These are phyloP conservation scores for Calliphora vomitoria DNA, from an alignment of 2,888 invertebrate genomes.

Conservation along the genomic window DNA sequence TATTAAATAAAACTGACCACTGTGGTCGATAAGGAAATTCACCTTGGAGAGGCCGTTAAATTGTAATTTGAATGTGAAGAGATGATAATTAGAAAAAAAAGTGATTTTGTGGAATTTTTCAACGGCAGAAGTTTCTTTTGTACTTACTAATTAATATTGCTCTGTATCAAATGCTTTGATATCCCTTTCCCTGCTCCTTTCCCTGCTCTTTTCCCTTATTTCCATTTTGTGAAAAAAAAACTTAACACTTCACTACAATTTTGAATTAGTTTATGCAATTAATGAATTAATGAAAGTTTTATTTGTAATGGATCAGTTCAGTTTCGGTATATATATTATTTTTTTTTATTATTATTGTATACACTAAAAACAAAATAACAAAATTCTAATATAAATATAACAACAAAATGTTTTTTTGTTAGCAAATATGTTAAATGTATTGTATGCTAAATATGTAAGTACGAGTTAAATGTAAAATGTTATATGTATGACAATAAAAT, in stretches of 20 bases:
- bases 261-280: neutral
- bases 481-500: constrained; percentile 22
- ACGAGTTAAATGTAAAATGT: constrained; percentile 29
- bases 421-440: constrained; percentile 13
- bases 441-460: neutral
- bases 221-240: neutral
- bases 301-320: constrained; percentile 1
- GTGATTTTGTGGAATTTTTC: too few species aligned
- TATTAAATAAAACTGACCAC: too few species aligned
- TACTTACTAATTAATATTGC: too few species aligned
- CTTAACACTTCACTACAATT: constrained; percentile 55
- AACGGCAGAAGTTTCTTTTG: too few species aligned
- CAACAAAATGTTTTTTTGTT: constrained; percentile 35
- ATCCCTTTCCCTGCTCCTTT: neutral
- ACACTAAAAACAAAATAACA: constrained; percentile 52
- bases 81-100: too few species aligned
- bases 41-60: too few species aligned
- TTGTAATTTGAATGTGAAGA: too few species aligned
- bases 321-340: constrained; percentile 17
- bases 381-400: constrained; percentile 45
- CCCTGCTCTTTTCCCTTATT: neutral
- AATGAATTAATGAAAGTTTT: neutral
- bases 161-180: neutral
- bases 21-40: too few species aligned
- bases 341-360: constrained; percentile 26